A percentile compares a stretch with the other conserved stretches of the same genome.
phyloP scores from a whole-genome alignment of 2,797 vertebrate species.

The Schizopygopsis pylzovi region DNA sequence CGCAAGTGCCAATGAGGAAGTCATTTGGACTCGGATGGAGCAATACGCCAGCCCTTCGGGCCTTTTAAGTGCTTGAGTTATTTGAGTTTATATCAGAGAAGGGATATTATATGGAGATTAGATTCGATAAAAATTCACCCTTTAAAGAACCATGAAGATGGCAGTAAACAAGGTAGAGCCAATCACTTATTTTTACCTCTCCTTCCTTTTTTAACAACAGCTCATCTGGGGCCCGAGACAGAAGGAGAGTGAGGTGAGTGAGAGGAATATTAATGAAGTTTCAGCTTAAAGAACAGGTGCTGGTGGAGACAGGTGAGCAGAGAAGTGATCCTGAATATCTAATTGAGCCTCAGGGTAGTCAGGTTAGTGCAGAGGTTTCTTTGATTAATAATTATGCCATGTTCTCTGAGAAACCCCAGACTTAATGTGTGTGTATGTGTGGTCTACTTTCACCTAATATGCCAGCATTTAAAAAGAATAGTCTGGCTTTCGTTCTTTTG shows the following conservation, averaged over 20 bases:
- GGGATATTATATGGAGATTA: conserved; percentile 76
- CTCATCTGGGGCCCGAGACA: conserved; percentile 60
- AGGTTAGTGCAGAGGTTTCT: conserved; percentile 63
- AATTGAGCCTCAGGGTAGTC: conserved; percentile 67
- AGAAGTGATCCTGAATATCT: conserved; percentile 69
- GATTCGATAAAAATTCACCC: conserved; percentile 69
- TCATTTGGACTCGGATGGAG: conserved; percentile 70
- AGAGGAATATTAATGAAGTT: conserved; percentile 71
- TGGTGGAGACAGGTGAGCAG: conserved; percentile 70
- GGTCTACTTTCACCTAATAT: conserved; percentile 24
- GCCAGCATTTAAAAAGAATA: conserved; percentile 12
- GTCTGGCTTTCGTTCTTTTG: not conserved
- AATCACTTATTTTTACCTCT: conserved; percentile 48
- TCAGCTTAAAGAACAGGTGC: conserved; percentile 68
- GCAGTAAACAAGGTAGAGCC: conserved; percentile 71
- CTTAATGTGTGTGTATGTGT: conserved; percentile 1
- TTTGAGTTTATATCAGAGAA: conserved; percentile 68
- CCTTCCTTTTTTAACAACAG: conserved; percentile 50
- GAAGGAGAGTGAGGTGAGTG: conserved; percentile 63
- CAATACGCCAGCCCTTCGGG: conserved; percentile 70
- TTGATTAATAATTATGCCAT: conserved; percentile 71
- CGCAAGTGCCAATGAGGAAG: conserved; percentile 60
- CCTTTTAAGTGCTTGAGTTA: conserved; percentile 63
- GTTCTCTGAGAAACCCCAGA: conserved; percentile 37
- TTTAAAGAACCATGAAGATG: conserved; percentile 71